Conservation (phyloP, 2,113 vertebrate genomes). For the Callipepla squamata region DNA sequence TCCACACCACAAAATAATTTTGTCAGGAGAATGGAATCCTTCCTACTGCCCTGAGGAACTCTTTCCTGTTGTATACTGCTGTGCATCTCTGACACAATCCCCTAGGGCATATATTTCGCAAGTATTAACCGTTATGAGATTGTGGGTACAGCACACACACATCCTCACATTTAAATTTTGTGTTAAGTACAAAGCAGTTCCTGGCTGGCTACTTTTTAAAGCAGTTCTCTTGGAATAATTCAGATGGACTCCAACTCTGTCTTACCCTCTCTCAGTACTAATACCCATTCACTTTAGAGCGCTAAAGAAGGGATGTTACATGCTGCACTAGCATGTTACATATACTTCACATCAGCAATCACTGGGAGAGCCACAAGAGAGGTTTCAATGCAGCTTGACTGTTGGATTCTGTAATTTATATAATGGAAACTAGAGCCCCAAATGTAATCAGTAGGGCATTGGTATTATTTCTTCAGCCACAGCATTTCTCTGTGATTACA, state of each 20-base stretch:
- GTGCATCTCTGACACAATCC: background rate
- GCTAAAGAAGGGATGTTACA: background rate
- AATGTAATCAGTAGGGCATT: background rate
- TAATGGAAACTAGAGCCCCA: background rate
- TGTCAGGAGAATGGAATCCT: background rate
- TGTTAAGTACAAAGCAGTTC: background rate
- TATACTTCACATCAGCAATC: background rate
- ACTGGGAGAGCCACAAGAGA: background rate
- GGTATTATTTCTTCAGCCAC: background rate
- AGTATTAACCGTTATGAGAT: background rate
- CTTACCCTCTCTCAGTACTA: background rate
- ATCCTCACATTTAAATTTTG: background rate
- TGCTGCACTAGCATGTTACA: background rate
- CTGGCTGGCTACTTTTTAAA: background rate
- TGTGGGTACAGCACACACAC: too few relatives aligned
- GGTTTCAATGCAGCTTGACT: background rate
- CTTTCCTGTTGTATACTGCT: background rate
- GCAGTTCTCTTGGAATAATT: background rate
- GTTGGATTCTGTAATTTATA: background rate
- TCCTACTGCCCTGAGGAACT: background rate
- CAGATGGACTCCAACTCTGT: background rate
- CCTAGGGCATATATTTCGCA: background rate
- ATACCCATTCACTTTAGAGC: background rate
- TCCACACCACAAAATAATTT: background rate
- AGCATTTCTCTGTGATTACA: background rate